Evolutionary conservation across 35 echinoderm and acorn worm genomes (phyloP).

Genomic region (Diadema setosum): DNA sequence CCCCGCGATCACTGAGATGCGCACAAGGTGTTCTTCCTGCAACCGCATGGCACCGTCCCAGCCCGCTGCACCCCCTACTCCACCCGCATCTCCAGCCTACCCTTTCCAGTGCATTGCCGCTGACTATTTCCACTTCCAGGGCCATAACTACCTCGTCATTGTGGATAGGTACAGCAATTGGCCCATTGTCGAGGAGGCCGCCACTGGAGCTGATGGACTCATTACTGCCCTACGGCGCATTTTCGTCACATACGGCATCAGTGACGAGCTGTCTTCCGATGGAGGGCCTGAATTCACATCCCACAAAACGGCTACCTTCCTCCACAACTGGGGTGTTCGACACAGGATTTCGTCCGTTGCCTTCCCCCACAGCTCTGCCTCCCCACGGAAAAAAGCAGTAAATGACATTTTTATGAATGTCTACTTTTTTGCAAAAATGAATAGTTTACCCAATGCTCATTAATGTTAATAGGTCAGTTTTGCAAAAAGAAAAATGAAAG

Average conservation of each 20-base stretch:
- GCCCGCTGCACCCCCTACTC: background rate
- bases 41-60: slow-evolving; percentile 29
- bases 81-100: slow-evolving; percentile 11
- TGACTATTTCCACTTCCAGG: slow-evolving; percentile 45
- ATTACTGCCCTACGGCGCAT: too few relatives aligned
- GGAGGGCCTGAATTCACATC: slow-evolving; percentile 22
- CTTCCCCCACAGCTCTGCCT: too few relatives aligned
- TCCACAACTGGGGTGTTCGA: background rate
- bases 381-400: too few relatives aligned
- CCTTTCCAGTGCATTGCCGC: slow-evolving; percentile 39
- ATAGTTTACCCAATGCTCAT: too few relatives aligned
- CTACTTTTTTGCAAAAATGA: too few relatives aligned
- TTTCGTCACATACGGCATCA: too few relatives aligned
- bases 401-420: too few relatives aligned
- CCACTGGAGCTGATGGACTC: too few relatives aligned
- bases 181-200: too few relatives aligned
- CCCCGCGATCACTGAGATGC: background rate
- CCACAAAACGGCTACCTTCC: background rate
- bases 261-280: slow-evolving; percentile 32
- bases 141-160: slow-evolving; percentile 16
- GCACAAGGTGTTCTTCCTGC: background rate
- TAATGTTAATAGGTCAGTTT: too few relatives aligned
- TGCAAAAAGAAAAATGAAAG: too few relatives aligned
- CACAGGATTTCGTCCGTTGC: slow-evolving; percentile 25
- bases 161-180: slow-evolving; percentile 1